Evolutionary conservation across 2,797 vertebrate species (phyloP), one percentile per base, ranked within the genome.

Genomic region (Perodicticus potto): DNA sequence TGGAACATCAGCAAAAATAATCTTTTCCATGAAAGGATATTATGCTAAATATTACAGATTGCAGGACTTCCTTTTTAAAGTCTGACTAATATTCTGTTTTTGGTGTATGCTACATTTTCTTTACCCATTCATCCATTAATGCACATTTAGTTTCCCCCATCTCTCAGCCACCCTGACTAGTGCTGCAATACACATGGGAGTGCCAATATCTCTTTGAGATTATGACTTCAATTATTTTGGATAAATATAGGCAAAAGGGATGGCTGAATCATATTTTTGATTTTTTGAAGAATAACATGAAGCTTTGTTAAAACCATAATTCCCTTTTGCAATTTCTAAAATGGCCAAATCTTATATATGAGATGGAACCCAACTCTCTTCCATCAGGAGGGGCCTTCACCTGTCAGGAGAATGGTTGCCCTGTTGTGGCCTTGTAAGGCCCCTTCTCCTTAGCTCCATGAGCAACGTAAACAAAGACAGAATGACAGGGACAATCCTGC

Each of bases 381-480:
- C 27, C 61, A 7, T 95, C 11, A 23, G 59, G 12, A 32, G 34
- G 17, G 1, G 40, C 65, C 34, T 92, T 83, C 57, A 82, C 45
- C 40, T 95, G 74, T 73, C 40, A 85, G 61, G 67, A 73, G 76
- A 84, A 81, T 77, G 55, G 22, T 14, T 93, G 10, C 23, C 40
- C 67, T 69, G 40, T 16, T 74, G 34, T 37, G 43, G 86, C 59
- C 11, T 77, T 9, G 2, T 69, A 73, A 90, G 55, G 34, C 22
- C 74, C 91, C 88, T 57, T 76, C 23, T 89, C 45, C 53, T 80
- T 12, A 37, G 70, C 65, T 40, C 37, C 95, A 72, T 20, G 57
- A 95, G 53, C 67, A 93, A 74, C 43, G 57, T 65, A 95, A 96
- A 96, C 53, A 96, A 96, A 43, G 57, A 90, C 37, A 78, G 87